Conservation (phyloP, 1,140 invertebrate genomes). For the Frieseomelitta varia region DNA sequence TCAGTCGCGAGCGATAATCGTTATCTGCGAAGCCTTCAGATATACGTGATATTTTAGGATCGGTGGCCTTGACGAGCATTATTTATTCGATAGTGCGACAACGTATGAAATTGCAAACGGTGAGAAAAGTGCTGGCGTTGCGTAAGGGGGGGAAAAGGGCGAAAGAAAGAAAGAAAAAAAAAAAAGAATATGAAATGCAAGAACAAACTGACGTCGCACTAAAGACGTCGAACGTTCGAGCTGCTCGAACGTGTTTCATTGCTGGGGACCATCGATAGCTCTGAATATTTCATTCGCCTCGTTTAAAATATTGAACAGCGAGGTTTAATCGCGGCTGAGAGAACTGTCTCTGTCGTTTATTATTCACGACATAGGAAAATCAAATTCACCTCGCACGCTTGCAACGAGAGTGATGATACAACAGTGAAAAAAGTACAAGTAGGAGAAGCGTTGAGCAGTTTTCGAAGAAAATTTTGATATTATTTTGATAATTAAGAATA, state of each 20-base stretch:
- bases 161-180: not conserved
- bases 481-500: too few species aligned
- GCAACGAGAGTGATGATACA: too few species aligned
- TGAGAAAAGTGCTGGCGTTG: not conserved
- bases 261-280: constrained; percentile 5
- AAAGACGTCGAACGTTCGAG: not conserved
- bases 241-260: not conserved
- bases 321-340: not conserved
- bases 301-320: not conserved
- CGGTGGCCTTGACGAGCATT: not conserved
- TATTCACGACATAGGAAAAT: not conserved
- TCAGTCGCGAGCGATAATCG: constrained; percentile 12
- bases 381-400: not conserved
- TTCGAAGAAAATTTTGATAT: too few species aligned
- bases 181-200: not conserved
- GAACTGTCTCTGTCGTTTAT: not conserved
- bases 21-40: constrained; percentile 36
- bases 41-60: not conserved
- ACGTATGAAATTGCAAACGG: not conserved
- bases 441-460: too few species aligned
- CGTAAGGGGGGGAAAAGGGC: not conserved
- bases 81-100: not conserved
- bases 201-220: too few species aligned
- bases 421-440: too few species aligned
- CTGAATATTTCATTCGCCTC: constrained; percentile 32